phyloP scores from a whole-genome alignment of 2,797 vertebrate species.

The Thalassophryne amazonica region DNA sequence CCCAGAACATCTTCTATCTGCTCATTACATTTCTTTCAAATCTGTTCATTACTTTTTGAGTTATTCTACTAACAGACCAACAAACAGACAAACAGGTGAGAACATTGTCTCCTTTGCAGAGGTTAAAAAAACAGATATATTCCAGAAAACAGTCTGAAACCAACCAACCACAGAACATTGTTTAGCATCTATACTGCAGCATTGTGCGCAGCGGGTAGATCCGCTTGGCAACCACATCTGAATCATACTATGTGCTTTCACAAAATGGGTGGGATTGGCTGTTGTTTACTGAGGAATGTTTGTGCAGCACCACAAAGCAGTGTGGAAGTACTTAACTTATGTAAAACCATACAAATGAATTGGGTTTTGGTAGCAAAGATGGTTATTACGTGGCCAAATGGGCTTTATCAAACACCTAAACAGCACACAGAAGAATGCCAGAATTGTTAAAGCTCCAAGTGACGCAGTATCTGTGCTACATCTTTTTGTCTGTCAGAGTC shows the following conservation, averaged over 20 bases:
- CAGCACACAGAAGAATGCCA: slow-evolving; percentile 2
- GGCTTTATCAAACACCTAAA: slow-evolving; percentile 10
- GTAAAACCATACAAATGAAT: slow-evolving; percentile 56
- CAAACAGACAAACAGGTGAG: too few species aligned
- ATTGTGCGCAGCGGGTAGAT: slow-evolving; percentile 9
- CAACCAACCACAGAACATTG: slow-evolving; percentile 9
- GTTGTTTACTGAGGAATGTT: slow-evolving; percentile 70
- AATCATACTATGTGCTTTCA: slow-evolving; percentile 62
- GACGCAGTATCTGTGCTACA: neutral
- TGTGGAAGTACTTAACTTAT: slow-evolving; percentile 64
- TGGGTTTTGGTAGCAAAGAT: slow-evolving; percentile 34
- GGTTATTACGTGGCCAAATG: slow-evolving; percentile 14
- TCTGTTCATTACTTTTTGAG: too few species aligned
- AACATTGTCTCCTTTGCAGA: too few species aligned
- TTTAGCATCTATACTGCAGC: neutral
- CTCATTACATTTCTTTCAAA: too few species aligned
- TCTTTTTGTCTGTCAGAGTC: neutral
- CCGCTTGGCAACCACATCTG: slow-evolving; percentile 39
- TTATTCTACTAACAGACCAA: too few species aligned
- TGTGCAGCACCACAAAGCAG: slow-evolving; percentile 56
- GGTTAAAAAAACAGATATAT: too few species aligned
- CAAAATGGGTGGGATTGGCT: slow-evolving; percentile 69
- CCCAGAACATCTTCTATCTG: too few species aligned
- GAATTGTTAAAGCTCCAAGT: neutral
- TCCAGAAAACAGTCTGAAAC: slow-evolving; percentile 15